Base-by-base conservation (phyloP, 2,797 vertebrate species). In the Urophycis tenuis region DNA sequence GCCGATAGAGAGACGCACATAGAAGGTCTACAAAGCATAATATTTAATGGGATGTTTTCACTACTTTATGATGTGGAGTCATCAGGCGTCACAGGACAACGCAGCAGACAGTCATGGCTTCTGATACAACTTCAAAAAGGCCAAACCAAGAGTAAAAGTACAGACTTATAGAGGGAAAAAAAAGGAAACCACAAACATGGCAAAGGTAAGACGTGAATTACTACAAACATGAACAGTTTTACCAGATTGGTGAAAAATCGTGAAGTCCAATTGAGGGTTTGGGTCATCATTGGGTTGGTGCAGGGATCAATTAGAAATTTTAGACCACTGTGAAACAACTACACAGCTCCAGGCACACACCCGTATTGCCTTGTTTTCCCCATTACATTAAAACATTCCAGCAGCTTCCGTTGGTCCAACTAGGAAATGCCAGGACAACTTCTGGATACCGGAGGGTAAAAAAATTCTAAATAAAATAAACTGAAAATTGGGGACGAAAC, bases 41-140 rank as follows among this genome's bases (percentile, higher is more conserved):
- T 87, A 86, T 94, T 93, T 93, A 94, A 90, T 94, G 86, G 80
- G 70, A 77, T 86, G 80, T 83, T 84, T 87, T 88, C 81, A 90
- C 87, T 88, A 25, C 22, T 60, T 60, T 22, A 17, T 60, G 49
- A 22, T 17, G 22, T n/a, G 14, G 6, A 60, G 6, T 60, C 53
- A 60, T 45, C 1, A 12, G 25, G n/a, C 10, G 53, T 25, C 53
- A 60, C 45, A 53, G 19, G 45, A 53, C 45, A 53, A 53, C 45
- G 45, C 45, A 53, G 45, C 17, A 53, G n/a, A 60, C n/a, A 11
- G n/a, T 60, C 22, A 60, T 60, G 53, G 83, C 82, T 73, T 79
- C 35, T 41, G 73, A 74, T 33, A 74, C 72, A 53, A 74, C 31
- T 81, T 79, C 36, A 80, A 80, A 87, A 80, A 72, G 41, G 39